A percentile compares a stretch with the other conserved stretches of the same genome.
Conservation (phyloP, 2,113 vertebrate genomes). For the Alexandromys fortis region DNA sequence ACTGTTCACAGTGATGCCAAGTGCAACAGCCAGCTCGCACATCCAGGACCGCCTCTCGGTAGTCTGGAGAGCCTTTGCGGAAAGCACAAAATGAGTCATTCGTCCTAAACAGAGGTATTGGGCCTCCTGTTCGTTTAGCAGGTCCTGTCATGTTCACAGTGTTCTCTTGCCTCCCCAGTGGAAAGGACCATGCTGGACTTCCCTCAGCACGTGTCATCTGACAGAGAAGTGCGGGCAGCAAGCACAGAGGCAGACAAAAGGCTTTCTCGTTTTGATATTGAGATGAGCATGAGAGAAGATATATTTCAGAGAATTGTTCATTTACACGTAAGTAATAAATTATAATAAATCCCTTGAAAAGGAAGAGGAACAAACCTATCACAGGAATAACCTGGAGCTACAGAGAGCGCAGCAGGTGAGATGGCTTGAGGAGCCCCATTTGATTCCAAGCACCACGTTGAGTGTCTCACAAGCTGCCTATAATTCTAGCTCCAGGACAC, state of each 20-base stretch:
- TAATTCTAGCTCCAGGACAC: neutral
- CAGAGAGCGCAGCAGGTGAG: too few species aligned
- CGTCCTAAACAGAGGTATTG: neutral
- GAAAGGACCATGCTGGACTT: slow-evolving; percentile 94
- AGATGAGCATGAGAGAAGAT: slow-evolving; percentile 95
- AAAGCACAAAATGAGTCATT: slow-evolving; percentile 25
- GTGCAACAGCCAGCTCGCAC: neutral
- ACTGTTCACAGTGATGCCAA: neutral
- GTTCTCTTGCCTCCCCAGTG: slow-evolving; percentile 84
- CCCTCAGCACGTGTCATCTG: slow-evolving; percentile 92
- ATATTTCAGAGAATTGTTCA: slow-evolving; percentile 92
- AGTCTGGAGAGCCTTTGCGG: slow-evolving; percentile 1
- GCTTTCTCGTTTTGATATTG: slow-evolving; percentile 95
- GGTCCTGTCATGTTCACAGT: neutral
- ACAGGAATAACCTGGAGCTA: neutral
- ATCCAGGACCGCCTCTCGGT: neutral
- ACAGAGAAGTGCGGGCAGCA: slow-evolving; percentile 91
- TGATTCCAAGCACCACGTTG: accelerated
- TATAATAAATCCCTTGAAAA: slow-evolving; percentile 10
- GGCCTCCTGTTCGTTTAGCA: neutral
- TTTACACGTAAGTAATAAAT: slow-evolving; percentile 89
- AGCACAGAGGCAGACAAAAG: slow-evolving; percentile 96
- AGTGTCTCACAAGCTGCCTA: neutral
- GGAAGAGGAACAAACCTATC: neutral
- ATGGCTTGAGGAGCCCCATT: accelerated